These are phyloP conservation scores for Theropithecus gelada DNA, from an alignment of 2,113 vertebrate species.

Conservation along the genomic window DNA sequence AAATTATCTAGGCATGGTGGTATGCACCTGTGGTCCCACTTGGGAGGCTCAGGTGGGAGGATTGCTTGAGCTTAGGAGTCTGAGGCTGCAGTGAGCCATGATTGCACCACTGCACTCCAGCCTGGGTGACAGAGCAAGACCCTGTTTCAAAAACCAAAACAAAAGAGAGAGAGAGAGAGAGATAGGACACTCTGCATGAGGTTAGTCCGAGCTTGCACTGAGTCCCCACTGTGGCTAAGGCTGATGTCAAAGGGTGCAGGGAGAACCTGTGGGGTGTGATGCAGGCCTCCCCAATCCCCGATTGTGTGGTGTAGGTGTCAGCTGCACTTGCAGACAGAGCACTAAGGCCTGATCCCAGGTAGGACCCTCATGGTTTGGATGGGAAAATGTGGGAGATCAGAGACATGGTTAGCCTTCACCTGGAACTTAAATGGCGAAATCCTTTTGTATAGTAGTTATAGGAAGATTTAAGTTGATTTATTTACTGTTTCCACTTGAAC, in stretches of 20 bases:
- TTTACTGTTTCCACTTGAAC: constrained; percentile 23
- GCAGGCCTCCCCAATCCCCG: too few species aligned
- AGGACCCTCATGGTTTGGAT: neutral
- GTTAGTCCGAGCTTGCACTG: neutral
- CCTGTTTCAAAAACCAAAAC: too few species aligned
- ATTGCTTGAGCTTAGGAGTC: neutral
- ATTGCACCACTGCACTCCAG: too few species aligned
- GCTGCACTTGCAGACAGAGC: too few species aligned
- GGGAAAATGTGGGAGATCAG: neutral
- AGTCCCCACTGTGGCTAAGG: neutral
- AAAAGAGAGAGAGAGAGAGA: too few species aligned
- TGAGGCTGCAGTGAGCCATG: neutral
- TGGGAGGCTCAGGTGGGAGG: too few species aligned
- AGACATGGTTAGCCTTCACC: neutral
- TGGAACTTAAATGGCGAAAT: neutral
- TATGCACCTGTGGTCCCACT: too few species aligned
- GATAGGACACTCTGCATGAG: too few species aligned
- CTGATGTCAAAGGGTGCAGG: neutral
- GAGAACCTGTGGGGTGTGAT: rapidly evolving
- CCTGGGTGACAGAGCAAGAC: too few species aligned
- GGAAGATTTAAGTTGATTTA: neutral
- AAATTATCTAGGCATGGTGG: too few species aligned
- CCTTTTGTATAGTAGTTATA: neutral
- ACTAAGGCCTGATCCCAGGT: rapidly evolving
- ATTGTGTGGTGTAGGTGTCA: too few species aligned